These are phyloP conservation scores for Horisme vitalbata DNA, from an alignment of 2,888 invertebrate genomes.

Conservation along the genomic window DNA sequence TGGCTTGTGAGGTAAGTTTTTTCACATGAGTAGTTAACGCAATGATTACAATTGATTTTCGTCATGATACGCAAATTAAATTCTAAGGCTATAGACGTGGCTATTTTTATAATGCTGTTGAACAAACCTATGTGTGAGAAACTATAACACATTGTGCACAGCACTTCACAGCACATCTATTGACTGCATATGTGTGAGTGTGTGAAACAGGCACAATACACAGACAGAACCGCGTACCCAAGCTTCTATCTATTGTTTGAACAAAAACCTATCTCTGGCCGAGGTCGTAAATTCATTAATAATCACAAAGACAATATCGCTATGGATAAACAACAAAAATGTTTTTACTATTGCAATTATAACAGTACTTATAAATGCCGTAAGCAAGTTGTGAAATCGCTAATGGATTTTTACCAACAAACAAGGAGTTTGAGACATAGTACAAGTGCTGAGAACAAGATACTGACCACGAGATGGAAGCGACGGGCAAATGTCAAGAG, in stretches of 20 bases:
- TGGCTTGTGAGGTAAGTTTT: constrained; percentile 16
- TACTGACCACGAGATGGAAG: constrained; percentile 31
- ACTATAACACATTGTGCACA: constrained; percentile 20
- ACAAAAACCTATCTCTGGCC: constrained; percentile 26
- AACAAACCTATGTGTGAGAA: constrained; percentile 18
- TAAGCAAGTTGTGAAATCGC: constrained; percentile 24
- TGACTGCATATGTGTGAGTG: constrained; percentile 43
- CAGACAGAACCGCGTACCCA: constrained; percentile 21
- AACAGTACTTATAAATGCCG: constrained; percentile 35
- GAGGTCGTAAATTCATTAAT: constrained; percentile 17
- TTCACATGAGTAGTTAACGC: constrained; percentile 17
- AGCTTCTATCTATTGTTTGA: constrained; percentile 23
- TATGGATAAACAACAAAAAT: constrained; percentile 9
- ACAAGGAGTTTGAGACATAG: constrained; percentile 21
- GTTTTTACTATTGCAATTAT: constrained; percentile 31
- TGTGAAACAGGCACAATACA: constrained; percentile 37
- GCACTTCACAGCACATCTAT: constrained; percentile 13
- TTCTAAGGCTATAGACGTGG: constrained; percentile 24
- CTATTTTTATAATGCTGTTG: constrained; percentile 11
- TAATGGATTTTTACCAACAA: constrained; percentile 32
- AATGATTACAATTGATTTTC: constrained; percentile 35
- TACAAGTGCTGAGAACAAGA: constrained; percentile 34
- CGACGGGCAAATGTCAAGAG: constrained; percentile 50
- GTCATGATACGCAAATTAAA: constrained; percentile 30
- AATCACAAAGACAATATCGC: constrained; percentile 20